phyloP scores from a whole-genome alignment of 1,140 invertebrate species.

The Neodiprion virginianus region DNA sequence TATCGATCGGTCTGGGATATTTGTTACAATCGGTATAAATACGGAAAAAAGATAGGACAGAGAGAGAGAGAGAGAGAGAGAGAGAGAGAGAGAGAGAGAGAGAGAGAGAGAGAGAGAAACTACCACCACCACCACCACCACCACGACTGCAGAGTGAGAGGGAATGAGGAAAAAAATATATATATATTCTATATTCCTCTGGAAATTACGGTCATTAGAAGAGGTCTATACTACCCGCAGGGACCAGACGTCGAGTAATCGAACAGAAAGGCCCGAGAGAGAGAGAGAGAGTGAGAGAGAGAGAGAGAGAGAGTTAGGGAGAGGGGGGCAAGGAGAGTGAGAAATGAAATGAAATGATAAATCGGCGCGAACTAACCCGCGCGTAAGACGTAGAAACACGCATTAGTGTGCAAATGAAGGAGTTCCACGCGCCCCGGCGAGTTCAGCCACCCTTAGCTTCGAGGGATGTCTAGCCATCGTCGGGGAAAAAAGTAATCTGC shows the following conservation, averaged over 20 bases:
- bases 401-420: slow-evolving; percentile 51
- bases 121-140: not conserved
- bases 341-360: slow-evolving; percentile 44
- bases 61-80: slow-evolving; percentile 15
- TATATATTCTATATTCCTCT: slow-evolving; percentile 8
- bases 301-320: not conserved
- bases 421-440: not conserved
- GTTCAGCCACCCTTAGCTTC: not conserved
- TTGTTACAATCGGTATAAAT: slow-evolving; percentile 42
- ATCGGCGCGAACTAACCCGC: slow-evolving; percentile 28
- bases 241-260: not conserved
- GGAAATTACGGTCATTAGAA: slow-evolving; percentile 12
- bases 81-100: slow-evolving; percentile 21
- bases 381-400: slow-evolving; percentile 5
- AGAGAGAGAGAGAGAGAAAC: slow-evolving; percentile 21
- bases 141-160: too few species aligned
- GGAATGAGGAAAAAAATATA: too few species aligned
- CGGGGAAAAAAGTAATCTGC: slow-evolving; percentile 16
- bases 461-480: not conserved
- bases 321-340: too few species aligned
- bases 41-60: slow-evolving; percentile 35
- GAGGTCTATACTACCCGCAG: not conserved
- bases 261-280: not conserved
- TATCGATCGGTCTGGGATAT: not conserved
- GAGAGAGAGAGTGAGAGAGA: too few species aligned